Base-by-base conservation (phyloP, 2,797 vertebrate species). In the Characodon lateralis region DNA sequence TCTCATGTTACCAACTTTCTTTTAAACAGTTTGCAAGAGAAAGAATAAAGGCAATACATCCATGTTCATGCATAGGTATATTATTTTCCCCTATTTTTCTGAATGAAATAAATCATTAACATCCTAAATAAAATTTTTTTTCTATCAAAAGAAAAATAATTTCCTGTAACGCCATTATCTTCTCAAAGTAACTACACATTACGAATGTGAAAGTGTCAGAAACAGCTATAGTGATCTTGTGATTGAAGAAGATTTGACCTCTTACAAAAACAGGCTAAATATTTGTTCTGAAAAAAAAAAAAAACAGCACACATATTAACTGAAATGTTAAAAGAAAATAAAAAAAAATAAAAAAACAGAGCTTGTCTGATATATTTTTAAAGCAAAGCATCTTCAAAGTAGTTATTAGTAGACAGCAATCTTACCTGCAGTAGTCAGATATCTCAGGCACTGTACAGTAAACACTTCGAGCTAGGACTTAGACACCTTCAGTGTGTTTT, bases 21-120 rank as follows among this genome's bases (percentile, higher is more conserved):
- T 69, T 9, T 48, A 31, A 87, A 81, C 61, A 80, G 68, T 71
- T 77, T 28, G 26, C 65, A 69, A 71, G 53, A 79, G 46, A 53
- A 81, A 68, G 50, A 69, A 50, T 74, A 48, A 79, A 82, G 59
- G 71, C 65, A 80, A 81, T 77, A 28, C 74, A 74, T 78, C 51
- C 61, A 48, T 71, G 76, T 86, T 53, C 59, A 80, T 83, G 79
- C 87, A 89, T 73, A 88, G 80, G 77, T 55, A 78, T 69, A 50
- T 9, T 35, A n/a, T 68, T 50, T 72, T 69, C 7, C 59, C 16
- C 31, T 35, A 4, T 75, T 79, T 78, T 83, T 75, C 35, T 41
- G 72, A 86, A 78, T 26, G 66, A 75, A 76, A 50, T 8, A 10
- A 58, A 69, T 22, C 20, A 85, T 41, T 59, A 65, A 76, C 50